phyloP scores from a whole-genome alignment of 2,888 invertebrate species.

The Nesidiocoris tenuis region DNA sequence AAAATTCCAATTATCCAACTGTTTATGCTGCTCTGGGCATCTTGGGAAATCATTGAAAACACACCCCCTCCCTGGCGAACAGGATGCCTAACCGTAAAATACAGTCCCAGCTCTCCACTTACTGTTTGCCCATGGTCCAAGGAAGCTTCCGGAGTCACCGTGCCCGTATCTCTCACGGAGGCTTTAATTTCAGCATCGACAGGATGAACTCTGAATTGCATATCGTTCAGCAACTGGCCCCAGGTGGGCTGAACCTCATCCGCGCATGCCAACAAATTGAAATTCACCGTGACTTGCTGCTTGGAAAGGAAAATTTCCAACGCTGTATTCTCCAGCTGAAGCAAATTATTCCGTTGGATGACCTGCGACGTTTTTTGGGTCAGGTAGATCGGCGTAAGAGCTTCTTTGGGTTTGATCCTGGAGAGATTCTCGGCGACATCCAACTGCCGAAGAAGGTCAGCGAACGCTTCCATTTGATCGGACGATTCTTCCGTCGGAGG shows the following conservation, averaged over 20 bases:
- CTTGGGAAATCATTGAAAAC: too few species aligned
- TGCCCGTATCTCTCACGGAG: conserved; percentile 3
- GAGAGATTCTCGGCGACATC: not conserved
- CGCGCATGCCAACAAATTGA: not conserved
- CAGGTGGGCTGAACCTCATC: conserved; percentile 18
- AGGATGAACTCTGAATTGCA: not conserved
- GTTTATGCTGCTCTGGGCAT: too few species aligned
- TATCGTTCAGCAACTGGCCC: conserved; percentile 24
- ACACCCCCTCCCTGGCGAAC: too few species aligned
- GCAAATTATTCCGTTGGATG: conserved; percentile 18
- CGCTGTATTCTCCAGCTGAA: conserved; percentile 29
- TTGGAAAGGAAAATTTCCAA: conserved; percentile 27
- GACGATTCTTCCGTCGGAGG: conserved; percentile 16
- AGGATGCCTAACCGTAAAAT: too few species aligned
- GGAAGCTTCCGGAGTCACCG: not conserved
- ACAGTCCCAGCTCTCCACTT: not conserved
- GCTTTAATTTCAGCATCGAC: not conserved
- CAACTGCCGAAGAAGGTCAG: conserved; percentile 15
- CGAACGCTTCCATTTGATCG: conserved; percentile 20
- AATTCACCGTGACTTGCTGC: conserved; percentile 9
- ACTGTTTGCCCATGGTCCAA: not conserved
- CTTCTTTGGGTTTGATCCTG: conserved; percentile 18
- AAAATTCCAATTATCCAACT: too few species aligned
- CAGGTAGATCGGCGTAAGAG: conserved; percentile 16
- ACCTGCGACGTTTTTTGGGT: conserved; percentile 9